These are phyloP conservation scores for Acipenser oxyrinchus DNA, from an alignment of 2,797 vertebrate genomes.

Conservation along the genomic window DNA sequence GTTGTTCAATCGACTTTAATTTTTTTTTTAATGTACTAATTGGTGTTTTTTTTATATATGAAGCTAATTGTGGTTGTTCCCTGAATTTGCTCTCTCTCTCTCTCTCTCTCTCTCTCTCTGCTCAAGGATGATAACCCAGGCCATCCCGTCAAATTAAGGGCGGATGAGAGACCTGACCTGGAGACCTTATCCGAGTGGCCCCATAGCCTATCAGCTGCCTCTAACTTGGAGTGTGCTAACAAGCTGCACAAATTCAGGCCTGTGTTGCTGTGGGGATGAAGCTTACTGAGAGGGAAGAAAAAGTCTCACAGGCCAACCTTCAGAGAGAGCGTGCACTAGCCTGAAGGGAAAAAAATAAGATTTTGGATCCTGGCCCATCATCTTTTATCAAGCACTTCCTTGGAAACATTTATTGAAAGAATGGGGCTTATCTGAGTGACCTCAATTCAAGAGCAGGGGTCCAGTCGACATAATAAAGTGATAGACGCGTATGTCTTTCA, in stretches of 20 bases:
- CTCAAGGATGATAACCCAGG: not conserved
- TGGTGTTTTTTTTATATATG: too few species aligned
- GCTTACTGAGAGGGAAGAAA: not conserved
- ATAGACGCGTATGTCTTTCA: too few species aligned
- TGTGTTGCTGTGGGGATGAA: not conserved
- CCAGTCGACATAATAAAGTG: not conserved
- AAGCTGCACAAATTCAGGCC: not conserved
- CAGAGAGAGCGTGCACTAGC: not conserved
- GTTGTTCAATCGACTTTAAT: too few species aligned
- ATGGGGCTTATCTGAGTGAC: not conserved
- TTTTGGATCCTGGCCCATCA: not conserved
- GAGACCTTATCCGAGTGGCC: not conserved
- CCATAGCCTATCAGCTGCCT: not conserved
- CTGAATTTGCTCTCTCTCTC: too few species aligned
- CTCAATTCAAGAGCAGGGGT: not conserved
- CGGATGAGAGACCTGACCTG: not conserved
- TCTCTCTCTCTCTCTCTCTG: too few species aligned
- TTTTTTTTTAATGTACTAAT: too few species aligned
- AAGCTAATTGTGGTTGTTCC: too few species aligned
- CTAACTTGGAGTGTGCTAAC: not conserved
- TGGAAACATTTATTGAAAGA: constrained; percentile 1
- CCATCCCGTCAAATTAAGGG: not conserved
- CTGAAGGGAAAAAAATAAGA: not conserved
- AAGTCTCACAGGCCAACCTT: not conserved
- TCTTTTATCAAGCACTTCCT: not conserved